A percentile compares a stretch with the other conserved stretches of the same genome.
Conservation (phyloP, 1,140 invertebrate genomes). For the Spodoptera litura region DNA sequence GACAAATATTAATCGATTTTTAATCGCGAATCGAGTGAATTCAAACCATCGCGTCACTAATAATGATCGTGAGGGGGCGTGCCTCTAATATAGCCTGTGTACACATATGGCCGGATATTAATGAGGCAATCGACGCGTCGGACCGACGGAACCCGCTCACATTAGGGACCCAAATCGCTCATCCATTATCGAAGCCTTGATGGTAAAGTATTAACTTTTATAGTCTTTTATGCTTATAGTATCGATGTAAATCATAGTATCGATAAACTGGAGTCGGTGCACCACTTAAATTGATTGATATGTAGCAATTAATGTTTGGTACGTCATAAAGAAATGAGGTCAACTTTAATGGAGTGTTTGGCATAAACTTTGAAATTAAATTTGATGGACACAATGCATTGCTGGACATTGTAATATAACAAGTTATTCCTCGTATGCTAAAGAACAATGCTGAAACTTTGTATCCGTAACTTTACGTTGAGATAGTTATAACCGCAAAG, state of each 20-base stretch:
- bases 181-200: conserved; percentile 68
- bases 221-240: conserved; percentile 51
- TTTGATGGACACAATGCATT: not conserved
- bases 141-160: conserved; percentile 63
- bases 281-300: conserved; percentile 42
- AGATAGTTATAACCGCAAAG: too few species aligned
- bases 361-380: conserved; percentile 25
- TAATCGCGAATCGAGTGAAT: conserved; percentile 36
- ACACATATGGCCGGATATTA: conserved; percentile 72
- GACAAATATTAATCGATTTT: conserved; percentile 47
- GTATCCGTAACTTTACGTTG: too few species aligned
- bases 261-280: conserved; percentile 21
- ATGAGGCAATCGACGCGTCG: conserved; percentile 71
- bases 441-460: too few species aligned
- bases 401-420: not conserved
- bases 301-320: conserved; percentile 30
- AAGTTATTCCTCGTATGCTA: too few species aligned
- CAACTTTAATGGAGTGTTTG: conserved; percentile 13
- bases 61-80: conserved; percentile 50
- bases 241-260: conserved; percentile 48
- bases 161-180: conserved; percentile 68
- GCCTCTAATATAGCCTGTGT: conserved; percentile 53
- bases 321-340: conserved; percentile 20
- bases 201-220: conserved; percentile 69
- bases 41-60: conserved; percentile 38